Conservation (phyloP, 2,797 vertebrate genomes). For the Mus minutoides region DNA sequence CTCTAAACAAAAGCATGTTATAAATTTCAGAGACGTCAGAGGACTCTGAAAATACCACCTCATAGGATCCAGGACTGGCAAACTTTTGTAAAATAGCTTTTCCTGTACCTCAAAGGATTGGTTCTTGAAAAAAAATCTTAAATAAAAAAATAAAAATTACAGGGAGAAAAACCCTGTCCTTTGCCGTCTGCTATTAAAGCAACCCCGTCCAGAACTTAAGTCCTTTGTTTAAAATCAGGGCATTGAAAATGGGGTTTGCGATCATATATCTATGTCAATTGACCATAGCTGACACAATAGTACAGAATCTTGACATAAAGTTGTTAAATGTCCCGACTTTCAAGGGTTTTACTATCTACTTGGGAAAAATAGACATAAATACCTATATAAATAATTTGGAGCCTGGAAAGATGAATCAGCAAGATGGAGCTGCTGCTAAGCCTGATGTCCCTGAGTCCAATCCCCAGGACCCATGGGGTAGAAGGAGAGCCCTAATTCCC, state of each 20-base stretch:
- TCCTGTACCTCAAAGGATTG: slow-evolving; percentile 47
- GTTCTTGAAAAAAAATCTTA: slow-evolving; percentile 46
- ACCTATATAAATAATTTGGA: slow-evolving; percentile 24
- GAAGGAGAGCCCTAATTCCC: neutral
- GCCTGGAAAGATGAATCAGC: neutral
- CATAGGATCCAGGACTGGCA: slow-evolving; percentile 41
- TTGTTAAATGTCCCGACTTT: neutral
- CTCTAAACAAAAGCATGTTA: neutral
- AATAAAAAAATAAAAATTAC: slow-evolving; percentile 65
- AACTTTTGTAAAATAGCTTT: slow-evolving; percentile 51
- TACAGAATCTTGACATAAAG: slow-evolving; percentile 53
- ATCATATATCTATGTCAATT: slow-evolving; percentile 26
- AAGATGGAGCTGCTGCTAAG: neutral
- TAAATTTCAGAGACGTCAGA: slow-evolving; percentile 55
- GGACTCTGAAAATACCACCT: slow-evolving; percentile 10
- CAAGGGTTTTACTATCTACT: neutral
- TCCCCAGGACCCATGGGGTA: neutral
- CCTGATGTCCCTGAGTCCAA: neutral
- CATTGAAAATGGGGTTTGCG: neutral
- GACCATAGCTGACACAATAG: slow-evolving; percentile 6
- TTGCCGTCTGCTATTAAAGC: slow-evolving; percentile 26
- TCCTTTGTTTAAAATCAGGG: neutral
- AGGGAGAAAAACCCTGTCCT: slow-evolving; percentile 9
- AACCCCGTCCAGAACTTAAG: slow-evolving; percentile 56
- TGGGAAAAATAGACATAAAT: neutral